Evolutionary conservation across 1,140 invertebrate genomes (phyloP), one percentile per base, ranked within the genome.

Genomic region (Hycleus phaleratus): DNA sequence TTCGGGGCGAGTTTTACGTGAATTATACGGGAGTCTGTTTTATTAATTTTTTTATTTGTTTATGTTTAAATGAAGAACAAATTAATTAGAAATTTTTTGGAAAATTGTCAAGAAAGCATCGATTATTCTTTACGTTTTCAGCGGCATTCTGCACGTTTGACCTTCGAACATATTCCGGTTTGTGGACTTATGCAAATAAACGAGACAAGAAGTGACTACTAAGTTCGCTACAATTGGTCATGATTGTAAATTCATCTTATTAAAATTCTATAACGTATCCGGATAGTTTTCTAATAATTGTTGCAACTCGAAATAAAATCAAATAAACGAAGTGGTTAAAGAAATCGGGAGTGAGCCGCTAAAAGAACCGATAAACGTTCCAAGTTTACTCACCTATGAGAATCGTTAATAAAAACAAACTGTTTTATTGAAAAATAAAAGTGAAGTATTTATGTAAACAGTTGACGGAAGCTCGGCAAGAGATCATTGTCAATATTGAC

Each of bases 131-230:
- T 4, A 38, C 2, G 18, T 18, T 51, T 51, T 51, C n/a, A 11
- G 40, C 26, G 38, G 25, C 46, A 50, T 53, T 49, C 32, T 56
- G 53, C 52, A 49, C 49, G 52, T 53, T 47, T 52, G 59, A 61
- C 59, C 59, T 61, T 61, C 59, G 40, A 56, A 42, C 25, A 44
- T 47, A 56, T 60, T 60, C 59, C 59, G 59, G 59, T 60, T 60
- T 56, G 59, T 38, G 53, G 48, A 50, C 48, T 59, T 56, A 60
- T 60, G 58, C 43, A 60, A 56, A 56, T 56, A 39, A 26, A 26
- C 32, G 7, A 25, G 43, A 57, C 47, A 49, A 57, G 55, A 48
- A 56, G 55, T 56, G 55, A 49, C 38, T 55, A 49, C 46, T n/a
- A 43, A 48, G 50, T 52, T 42, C 10, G 40, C 40, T 42, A 42